A percentile compares a stretch with the other conserved stretches of the same genome.
Conservation (phyloP, 2,888 invertebrate species). For the Nephrocerus scutellatus region DNA sequence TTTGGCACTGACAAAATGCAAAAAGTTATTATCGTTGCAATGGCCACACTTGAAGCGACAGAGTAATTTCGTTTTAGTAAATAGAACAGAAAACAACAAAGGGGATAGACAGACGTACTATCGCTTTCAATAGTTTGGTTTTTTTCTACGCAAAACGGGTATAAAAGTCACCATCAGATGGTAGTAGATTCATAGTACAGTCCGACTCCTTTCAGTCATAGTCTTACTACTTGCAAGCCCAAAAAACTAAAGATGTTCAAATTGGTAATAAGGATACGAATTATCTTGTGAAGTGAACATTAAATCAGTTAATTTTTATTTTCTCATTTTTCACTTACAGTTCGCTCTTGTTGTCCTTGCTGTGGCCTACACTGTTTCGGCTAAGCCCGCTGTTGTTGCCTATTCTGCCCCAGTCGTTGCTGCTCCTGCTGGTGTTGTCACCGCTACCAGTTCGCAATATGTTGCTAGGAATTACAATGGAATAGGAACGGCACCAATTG, state of each 20-base stretch:
- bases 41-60: too few species aligned
- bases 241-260: conserved; percentile 36
- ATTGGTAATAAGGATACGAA: conserved; percentile 24
- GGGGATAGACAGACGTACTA: too few species aligned
- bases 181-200: conserved; percentile 27
- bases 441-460: conserved; percentile 56
- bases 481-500: conserved; percentile 46
- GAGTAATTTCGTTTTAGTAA: too few species aligned
- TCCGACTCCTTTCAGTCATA: conserved; percentile 22
- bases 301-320: too few species aligned
- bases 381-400: conserved; percentile 45
- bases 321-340: too few species aligned
- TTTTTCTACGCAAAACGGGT: conserved; percentile 21
- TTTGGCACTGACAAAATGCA: too few species aligned
- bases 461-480: conserved; percentile 55
- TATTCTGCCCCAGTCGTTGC: conserved; percentile 34
- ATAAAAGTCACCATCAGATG: conserved; percentile 30
- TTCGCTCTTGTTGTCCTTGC: conserved; percentile 47
- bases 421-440: conserved; percentile 46
- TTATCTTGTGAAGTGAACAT: neutral
- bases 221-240: conserved; percentile 9
- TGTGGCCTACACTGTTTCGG: conserved; percentile 49
- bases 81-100: too few species aligned
- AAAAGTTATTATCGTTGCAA: too few species aligned
- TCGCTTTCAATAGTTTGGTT: conserved; percentile 1